phyloP scores from a whole-genome alignment of 2,888 invertebrate species.

The Crematogaster levior region DNA sequence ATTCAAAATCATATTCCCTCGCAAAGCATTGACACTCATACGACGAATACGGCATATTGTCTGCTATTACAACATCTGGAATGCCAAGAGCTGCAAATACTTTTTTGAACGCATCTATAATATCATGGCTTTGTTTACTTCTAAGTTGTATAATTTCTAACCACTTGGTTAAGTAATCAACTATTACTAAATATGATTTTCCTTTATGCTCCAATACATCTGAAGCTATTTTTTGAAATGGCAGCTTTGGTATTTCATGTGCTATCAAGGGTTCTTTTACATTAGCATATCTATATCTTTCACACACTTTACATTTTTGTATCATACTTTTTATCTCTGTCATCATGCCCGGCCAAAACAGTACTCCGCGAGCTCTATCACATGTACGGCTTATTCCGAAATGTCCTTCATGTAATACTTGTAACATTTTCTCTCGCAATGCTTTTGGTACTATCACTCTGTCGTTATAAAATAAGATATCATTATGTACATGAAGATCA shows the following conservation, averaged over 20 bases:
- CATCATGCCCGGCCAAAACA: background rate
- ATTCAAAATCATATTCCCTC: slow-evolving; percentile 19
- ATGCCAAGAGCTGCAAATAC: background rate
- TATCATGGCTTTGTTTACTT: background rate
- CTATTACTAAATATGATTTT: background rate
- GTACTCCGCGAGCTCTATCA: background rate
- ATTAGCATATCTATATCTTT: background rate
- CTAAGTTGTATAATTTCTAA: background rate
- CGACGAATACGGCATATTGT: background rate
- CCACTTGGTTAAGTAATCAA: background rate
- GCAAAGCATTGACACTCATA: background rate
- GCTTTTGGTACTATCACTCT: too few species aligned
- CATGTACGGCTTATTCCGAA: background rate
- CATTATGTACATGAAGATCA: too few species aligned
- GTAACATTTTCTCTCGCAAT: too few species aligned
- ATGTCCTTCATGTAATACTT: too few species aligned
- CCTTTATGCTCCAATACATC: background rate
- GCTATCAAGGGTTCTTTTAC: background rate
- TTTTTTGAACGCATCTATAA: background rate
- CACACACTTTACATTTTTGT: background rate
- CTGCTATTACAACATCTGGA: slow-evolving; percentile 3
- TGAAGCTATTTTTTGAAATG: background rate
- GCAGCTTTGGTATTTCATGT: slow-evolving; percentile 19
- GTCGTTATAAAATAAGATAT: too few species aligned
- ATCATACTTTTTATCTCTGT: background rate